Percentiles rank a stretch among this genome's conserved stretches.
These are phyloP conservation scores for Rhegmatorhina hoffmannsi DNA, from an alignment of 2,113 vertebrate genomes.

Conservation along the genomic window DNA sequence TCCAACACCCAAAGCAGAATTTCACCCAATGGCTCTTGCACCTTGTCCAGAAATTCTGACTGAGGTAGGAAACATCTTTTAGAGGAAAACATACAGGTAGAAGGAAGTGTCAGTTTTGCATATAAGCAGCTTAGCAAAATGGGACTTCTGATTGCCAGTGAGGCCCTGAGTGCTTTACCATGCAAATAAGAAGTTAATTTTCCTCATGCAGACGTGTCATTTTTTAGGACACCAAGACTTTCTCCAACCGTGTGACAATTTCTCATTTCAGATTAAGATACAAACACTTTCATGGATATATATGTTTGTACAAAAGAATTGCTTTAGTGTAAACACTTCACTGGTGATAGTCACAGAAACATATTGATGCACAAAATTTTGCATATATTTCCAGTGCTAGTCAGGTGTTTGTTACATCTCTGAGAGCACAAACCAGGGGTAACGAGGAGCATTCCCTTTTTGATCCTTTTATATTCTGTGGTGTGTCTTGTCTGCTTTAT, in stretches of 20 bases:
- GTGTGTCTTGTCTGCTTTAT: constrained; percentile 39
- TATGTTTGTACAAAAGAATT: background rate
- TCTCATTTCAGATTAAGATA: background rate
- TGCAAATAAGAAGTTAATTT: background rate
- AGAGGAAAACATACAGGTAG: background rate
- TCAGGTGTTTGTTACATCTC: background rate
- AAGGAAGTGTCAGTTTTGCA: background rate
- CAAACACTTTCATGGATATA: background rate
- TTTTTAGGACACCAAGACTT: background rate
- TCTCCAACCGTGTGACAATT: background rate
- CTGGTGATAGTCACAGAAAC: background rate
- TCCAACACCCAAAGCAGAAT: background rate
- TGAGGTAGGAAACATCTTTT: background rate
- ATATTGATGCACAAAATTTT: background rate
- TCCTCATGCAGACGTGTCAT: background rate
- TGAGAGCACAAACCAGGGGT: background rate
- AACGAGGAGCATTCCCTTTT: background rate
- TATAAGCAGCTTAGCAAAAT: background rate
- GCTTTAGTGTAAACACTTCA: background rate
- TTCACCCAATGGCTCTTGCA: background rate
- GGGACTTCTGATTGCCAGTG: background rate
- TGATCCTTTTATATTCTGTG: constrained; percentile 27
- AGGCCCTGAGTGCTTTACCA: background rate
- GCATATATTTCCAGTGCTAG: background rate
- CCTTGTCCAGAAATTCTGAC: background rate